Percentiles rank a stretch among this genome's conserved stretches.
Evolutionary conservation across 2,888 invertebrate genomes (phyloP).

Genomic region (Apeira syringaria): DNA sequence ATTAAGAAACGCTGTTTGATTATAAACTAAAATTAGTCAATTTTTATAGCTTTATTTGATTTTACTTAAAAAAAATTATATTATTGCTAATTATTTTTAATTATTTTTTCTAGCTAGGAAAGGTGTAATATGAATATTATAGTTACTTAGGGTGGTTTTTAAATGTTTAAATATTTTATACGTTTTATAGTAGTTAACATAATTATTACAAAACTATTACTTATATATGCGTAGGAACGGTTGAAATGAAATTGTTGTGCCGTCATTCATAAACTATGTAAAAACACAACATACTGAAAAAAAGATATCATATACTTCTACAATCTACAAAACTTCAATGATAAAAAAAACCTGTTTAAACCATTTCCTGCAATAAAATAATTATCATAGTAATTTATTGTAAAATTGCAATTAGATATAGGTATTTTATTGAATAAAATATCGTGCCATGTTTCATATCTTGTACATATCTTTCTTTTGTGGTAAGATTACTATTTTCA

Average conservation of each 20-base stretch:
- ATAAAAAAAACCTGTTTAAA: neutral
- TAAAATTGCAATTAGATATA: no score
- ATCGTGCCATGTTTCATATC: no score
- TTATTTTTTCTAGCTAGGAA: conserved; percentile 3
- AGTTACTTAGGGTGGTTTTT: conserved; percentile 14
- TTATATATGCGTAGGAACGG: conserved; percentile 21
- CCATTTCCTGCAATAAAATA: neutral
- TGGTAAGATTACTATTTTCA: no score
- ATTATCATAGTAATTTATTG: neutral
- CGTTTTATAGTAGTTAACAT: conserved; percentile 27
- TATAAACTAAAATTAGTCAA: neutral
- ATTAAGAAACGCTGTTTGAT: neutral
- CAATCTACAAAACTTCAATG: no score
- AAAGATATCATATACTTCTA: no score
- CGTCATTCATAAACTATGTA: conserved; percentile 17
- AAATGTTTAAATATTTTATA: conserved; percentile 32
- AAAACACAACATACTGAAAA: no score
- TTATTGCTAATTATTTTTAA: neutral
- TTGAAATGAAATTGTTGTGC: conserved; percentile 14
- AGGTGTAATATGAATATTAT: conserved; percentile 27
- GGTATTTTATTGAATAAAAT: no score
- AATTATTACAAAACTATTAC: conserved; percentile 18
- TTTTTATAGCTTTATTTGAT: neutral
- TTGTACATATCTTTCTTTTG: no score
- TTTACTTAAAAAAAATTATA: neutral